Evolutionary conservation across 2,888 invertebrate species (phyloP).

Genomic region (Apotomis betuletana): DNA sequence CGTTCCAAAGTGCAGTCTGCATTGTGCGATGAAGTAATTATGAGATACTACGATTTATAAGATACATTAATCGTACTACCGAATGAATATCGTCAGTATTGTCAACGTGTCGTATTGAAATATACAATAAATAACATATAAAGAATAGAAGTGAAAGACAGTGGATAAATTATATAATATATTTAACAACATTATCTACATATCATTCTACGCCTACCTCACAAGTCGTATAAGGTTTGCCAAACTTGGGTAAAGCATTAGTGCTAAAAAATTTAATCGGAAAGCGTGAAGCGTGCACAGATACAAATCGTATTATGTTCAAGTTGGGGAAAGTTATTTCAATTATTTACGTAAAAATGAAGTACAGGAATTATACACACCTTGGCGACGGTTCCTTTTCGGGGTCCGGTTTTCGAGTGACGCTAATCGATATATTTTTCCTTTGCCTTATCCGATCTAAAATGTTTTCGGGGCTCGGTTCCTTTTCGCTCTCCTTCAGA

Average conservation of each 20-base stretch:
- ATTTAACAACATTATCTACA: conserved; percentile 25
- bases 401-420: conserved; percentile 74
- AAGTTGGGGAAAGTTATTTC: conserved; percentile 75
- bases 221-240: conserved; percentile 42
- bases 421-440: conserved; percentile 79
- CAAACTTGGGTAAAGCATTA: conserved; percentile 74
- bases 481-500: conserved; percentile 78
- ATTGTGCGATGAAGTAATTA: conserved; percentile 33
- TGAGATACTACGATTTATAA: conserved; percentile 31
- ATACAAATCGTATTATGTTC: conserved; percentile 70
- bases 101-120: conserved; percentile 23
- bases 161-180: conserved; percentile 27
- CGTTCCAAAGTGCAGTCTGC: conserved; percentile 32
- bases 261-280: conserved; percentile 75
- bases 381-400: conserved; percentile 75
- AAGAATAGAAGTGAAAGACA: conserved; percentile 30
- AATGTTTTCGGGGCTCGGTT: conserved; percentile 79
- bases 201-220: conserved; percentile 25
- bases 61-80: conserved; percentile 27
- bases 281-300: conserved; percentile 82
- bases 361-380: conserved; percentile 75
- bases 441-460: conserved; percentile 79
- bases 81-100: conserved; percentile 27
- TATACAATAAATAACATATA: conserved; percentile 29
- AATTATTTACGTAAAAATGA: conserved; percentile 78